These are phyloP conservation scores for Bradypodion pumilum DNA, from an alignment of 2,797 vertebrate genomes.

Conservation along the genomic window DNA sequence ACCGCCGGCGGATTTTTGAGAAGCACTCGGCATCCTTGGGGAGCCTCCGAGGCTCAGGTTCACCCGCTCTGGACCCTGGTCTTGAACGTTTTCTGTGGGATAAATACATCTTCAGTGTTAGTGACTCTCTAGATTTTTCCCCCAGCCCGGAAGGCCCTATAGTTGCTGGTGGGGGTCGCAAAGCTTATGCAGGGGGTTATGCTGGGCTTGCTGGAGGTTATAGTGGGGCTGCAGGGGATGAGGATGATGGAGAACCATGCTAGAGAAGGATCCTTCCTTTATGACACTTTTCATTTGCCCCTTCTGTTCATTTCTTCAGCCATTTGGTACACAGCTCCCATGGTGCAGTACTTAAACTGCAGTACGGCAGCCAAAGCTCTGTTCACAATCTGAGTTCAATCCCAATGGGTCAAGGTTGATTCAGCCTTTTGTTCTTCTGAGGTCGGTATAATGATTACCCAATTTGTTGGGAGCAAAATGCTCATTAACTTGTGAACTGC, in stretches of 20 bases:
- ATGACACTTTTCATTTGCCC: not conserved
- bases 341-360: too few species aligned
- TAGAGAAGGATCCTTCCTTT: not conserved
- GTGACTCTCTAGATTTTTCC: slow-evolving; percentile 72
- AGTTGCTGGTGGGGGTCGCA: not conserved
- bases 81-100: slow-evolving; percentile 56
- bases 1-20: slow-evolving; percentile 68
- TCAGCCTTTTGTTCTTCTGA: too few species aligned
- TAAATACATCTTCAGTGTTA: slow-evolving; percentile 76
- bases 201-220: slow-evolving; percentile 27
- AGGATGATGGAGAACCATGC: slow-evolving; percentile 26
- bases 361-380: too few species aligned
- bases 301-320: not conserved
- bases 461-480: too few species aligned
- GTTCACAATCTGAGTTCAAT: too few species aligned
- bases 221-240: not conserved
- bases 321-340: too few species aligned
- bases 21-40: slow-evolving; percentile 8
- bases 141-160: not conserved
- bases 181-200: not conserved
- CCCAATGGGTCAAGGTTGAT: too few species aligned
- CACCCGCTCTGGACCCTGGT: slow-evolving; percentile 21
- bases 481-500: too few species aligned
- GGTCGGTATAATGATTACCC: too few species aligned
- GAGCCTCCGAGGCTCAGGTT: not conserved